Base-by-base conservation (phyloP, 1,140 invertebrate genomes). In the Catajapyx aquilonaris region DNA sequence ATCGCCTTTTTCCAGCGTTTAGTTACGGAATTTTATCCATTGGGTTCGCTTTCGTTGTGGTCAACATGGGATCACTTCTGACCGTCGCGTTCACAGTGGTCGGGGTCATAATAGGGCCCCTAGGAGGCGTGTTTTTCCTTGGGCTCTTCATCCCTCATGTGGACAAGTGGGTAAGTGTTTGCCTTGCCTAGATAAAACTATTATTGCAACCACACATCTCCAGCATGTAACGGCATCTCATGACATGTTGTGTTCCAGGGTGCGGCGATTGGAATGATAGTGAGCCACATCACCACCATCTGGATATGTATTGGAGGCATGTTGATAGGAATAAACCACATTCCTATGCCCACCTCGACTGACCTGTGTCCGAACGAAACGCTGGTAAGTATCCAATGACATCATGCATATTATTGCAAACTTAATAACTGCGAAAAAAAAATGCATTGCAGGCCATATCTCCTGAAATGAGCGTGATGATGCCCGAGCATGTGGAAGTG, bases 61-160 rank as follows among this genome's bases (percentile, higher is more conserved):
- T 9, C 15, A 20, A 15, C 15, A 16, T 11, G 5, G 11, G 18
- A 20, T 36, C 11, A 10, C 5, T 15, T 21, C 22, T 36, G n/a
- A 33, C 13, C 7, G 10, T 17, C 5, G n/a, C 7, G 9, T 15
- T 38, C 10, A 13, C n/a, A 13, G n/a, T 34, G 11, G 33, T 35
- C 5, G 33, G 17, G 5, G 33, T 34, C 4, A 35, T 33, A n/a
- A 22, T 5, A 15, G 43, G 44, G 15, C 31, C 41, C 4, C 13
- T 45, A n/a, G 46, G 41, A 20, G 41, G 38, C 16, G 32, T 45
- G 10, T 47, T 46, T 28, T 22, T 41, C n/a, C 31, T 40, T 21
- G 46, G 37, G 4, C 32, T 47, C 5, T 47, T 47, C 21, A 39
- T 46, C 15, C 44, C 44, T 25, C 46, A 31, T n/a, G 34, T 47